Evolutionary conservation across 2,113 vertebrate genomes (phyloP).

Genomic region (Zapus hudsonius): DNA sequence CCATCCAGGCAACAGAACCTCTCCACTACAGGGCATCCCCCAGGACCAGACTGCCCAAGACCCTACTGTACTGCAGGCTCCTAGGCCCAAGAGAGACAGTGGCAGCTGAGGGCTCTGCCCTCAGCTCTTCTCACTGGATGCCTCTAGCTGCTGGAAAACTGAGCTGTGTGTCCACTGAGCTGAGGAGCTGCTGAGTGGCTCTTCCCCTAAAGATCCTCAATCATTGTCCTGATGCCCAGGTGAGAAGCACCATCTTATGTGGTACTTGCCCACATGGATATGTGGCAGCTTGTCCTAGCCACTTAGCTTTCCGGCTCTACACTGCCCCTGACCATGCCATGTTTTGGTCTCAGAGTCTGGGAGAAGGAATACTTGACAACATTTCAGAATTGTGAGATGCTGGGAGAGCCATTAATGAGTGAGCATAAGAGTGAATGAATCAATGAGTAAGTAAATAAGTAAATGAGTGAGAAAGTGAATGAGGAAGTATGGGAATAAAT

Average conservation of each 20-base stretch:
- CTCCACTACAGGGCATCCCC: not conserved
- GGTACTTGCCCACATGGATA: rapidly evolving
- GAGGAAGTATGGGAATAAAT: rapidly evolving
- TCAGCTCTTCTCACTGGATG: rapidly evolving
- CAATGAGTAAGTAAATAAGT: rapidly evolving
- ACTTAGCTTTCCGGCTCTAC: too few relatives aligned
- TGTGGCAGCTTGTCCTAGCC: rapidly evolving
- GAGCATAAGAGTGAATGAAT: rapidly evolving
- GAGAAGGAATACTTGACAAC: rapidly evolving
- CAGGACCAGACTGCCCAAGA: rapidly evolving
- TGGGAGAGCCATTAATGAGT: not conserved
- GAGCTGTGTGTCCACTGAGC: rapidly evolving
- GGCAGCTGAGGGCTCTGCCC: not conserved
- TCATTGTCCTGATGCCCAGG: not conserved
- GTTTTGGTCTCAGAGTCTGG: rapidly evolving
- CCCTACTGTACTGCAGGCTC: not conserved
- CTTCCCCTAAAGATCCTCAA: not conserved
- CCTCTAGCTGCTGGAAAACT: not conserved
- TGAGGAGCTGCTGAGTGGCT: not conserved
- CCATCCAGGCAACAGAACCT: too few relatives aligned
- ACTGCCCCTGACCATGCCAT: too few relatives aligned
- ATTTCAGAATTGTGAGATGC: rapidly evolving
- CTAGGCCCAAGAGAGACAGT: rapidly evolving
- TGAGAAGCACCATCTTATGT: rapidly evolving
- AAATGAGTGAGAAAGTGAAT: rapidly evolving